Conservation (phyloP, 2,113 vertebrate genomes). For the Halcyon senegalensis region DNA sequence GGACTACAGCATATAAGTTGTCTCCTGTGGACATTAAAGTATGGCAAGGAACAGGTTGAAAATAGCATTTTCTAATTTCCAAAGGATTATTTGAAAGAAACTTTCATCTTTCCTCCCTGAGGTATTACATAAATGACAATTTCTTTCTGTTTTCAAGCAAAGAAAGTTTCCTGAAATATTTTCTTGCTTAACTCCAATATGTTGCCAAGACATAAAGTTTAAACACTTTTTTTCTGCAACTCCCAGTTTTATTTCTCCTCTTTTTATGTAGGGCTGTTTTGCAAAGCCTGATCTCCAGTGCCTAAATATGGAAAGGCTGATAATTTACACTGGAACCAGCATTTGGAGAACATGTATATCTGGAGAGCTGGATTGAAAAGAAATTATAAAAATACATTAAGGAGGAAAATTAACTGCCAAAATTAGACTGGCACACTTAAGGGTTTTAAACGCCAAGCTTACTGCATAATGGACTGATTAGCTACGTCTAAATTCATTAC, state of each 20-base stretch:
- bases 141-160: background rate
- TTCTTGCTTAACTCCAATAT: background rate
- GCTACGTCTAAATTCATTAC: background rate
- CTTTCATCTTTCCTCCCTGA: background rate
- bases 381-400: conserved; percentile 21
- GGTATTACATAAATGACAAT: background rate
- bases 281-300: background rate
- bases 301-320: conserved; percentile 36
- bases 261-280: background rate
- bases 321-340: conserved; percentile 31
- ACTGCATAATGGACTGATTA: conserved; percentile 16
- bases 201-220: background rate
- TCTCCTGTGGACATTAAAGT: background rate
- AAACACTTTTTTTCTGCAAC: background rate
- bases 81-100: conserved; percentile 16
- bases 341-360: background rate
- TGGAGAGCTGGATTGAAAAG: conserved; percentile 40
- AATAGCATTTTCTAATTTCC: background rate
- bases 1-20: background rate
- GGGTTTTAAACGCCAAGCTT: background rate
- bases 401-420: conserved; percentile 10
- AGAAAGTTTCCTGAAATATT: conserved; percentile 21
- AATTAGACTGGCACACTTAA: background rate
- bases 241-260: background rate
- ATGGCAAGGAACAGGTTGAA: background rate